A percentile compares a stretch with the other conserved stretches of the same genome.
These are phyloP conservation scores for Thomomys bottae DNA, from an alignment of 2,113 vertebrate genomes.

Conservation along the genomic window DNA sequence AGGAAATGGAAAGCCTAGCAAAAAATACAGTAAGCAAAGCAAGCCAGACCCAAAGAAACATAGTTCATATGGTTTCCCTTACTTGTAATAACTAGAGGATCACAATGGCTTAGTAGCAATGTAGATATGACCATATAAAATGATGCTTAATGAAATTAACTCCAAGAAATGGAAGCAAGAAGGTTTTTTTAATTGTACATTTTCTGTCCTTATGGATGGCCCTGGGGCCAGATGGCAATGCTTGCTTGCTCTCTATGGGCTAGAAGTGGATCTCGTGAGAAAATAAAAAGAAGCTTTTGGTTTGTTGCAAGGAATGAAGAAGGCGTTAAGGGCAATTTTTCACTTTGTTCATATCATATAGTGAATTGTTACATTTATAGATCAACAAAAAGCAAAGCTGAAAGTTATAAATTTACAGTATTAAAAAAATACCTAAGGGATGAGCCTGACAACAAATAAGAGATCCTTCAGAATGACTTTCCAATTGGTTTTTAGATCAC, in stretches of 20 bases:
- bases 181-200: no score
- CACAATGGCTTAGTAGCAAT: no score
- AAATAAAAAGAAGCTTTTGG: slow-evolving; percentile 24
- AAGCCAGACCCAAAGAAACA: no score
- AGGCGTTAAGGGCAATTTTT: slow-evolving; percentile 22
- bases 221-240: neutral
- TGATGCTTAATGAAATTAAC: no score
- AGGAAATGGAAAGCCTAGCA: no score
- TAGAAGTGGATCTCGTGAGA: neutral
- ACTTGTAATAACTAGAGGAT: no score
- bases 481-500: slow-evolving; percentile 14
- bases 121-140: no score
- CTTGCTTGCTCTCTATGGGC: neutral
- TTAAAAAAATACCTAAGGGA: slow-evolving; percentile 46
- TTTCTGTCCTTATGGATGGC: neutral
- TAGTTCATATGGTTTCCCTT: no score
- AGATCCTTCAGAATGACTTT: slow-evolving; percentile 8
- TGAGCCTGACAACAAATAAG: slow-evolving; percentile 1
- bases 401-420: slow-evolving; percentile 17
- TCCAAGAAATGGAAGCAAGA: no score
- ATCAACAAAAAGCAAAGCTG: slow-evolving; percentile 42
- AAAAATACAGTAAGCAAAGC: no score
- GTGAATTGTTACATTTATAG: slow-evolving; percentile 5
- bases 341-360: slow-evolving; percentile 1
- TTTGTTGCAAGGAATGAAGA: neutral